Conservation (phyloP, 2,113 vertebrate genomes). For the Irena cyanogastra region DNA sequence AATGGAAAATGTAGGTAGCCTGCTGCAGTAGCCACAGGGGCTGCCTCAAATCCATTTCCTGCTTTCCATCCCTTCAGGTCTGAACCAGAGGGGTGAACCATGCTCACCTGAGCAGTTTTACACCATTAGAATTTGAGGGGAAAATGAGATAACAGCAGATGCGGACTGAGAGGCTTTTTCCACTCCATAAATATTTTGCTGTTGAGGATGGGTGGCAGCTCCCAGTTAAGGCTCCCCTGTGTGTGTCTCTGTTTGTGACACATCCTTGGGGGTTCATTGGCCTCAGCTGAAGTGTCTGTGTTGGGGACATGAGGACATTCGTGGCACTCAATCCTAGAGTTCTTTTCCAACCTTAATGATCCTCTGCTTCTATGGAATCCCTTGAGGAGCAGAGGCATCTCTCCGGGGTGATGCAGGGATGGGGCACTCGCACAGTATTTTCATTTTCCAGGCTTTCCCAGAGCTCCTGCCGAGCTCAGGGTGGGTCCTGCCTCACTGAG, state of each 20-base stretch:
- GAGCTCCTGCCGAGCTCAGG: neutral
- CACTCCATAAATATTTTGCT: neutral
- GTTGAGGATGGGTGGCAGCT: neutral
- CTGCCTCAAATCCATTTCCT: neutral
- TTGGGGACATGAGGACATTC: neutral
- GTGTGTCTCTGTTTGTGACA: neutral
- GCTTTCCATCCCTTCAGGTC: neutral
- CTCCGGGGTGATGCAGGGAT: neutral
- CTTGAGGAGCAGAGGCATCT: neutral
- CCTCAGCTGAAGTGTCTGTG: neutral
- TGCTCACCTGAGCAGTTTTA: neutral
- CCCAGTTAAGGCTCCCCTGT: neutral
- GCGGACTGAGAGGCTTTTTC: neutral
- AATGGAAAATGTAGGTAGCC: neutral
- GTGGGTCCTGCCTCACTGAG: fast-evolving
- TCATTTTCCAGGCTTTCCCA: neutral
- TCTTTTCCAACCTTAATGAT: neutral
- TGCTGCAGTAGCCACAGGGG: neutral
- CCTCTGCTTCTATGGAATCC: neutral
- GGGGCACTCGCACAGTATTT: neutral
- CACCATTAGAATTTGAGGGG: neutral
- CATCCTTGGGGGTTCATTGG: fast-evolving
- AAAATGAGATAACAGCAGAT: neutral
- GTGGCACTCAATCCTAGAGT: fast-evolving
- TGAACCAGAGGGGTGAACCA: neutral